Conservation (phyloP, 2,113 vertebrate species). For the Parotia lawesii region DNA sequence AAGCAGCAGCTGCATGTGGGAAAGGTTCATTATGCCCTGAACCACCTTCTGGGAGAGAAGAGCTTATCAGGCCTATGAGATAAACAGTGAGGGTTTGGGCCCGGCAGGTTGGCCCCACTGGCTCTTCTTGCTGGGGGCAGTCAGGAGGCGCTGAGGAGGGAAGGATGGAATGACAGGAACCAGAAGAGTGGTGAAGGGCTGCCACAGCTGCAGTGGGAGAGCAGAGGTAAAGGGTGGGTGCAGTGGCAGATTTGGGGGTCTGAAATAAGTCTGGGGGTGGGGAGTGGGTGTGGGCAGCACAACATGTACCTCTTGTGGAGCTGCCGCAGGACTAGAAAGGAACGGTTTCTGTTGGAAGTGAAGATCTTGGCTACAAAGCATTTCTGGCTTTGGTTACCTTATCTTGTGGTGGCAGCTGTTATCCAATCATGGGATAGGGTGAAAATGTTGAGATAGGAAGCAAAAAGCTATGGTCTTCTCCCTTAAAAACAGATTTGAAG, state of each 20-base stretch:
- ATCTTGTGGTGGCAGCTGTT: not conserved
- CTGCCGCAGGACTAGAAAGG: not conserved
- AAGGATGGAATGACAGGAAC: not conserved
- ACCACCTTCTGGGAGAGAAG: not conserved
- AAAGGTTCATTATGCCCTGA: not conserved
- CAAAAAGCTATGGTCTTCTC: not conserved
- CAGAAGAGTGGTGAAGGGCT: not conserved
- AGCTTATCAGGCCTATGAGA: not conserved
- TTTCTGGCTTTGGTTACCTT: not conserved
- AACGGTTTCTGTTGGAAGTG: not conserved
- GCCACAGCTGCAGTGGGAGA: not conserved
- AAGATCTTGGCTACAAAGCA: not conserved
- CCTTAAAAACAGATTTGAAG: not conserved
- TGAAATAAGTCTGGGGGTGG: not conserved
- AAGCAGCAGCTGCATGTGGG: not conserved
- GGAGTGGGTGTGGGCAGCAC: not conserved
- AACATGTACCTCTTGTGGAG: not conserved
- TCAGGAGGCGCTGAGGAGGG: not conserved
- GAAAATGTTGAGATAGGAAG: not conserved
- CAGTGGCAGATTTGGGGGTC: not conserved
- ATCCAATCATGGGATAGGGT: not conserved
- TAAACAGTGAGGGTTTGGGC: rapidly evolving
- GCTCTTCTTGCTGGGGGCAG: not conserved
- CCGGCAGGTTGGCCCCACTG: rapidly evolving
- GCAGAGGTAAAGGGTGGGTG: not conserved